Conservation (phyloP, 2,113 vertebrate genomes). For the Aptenodytes forsteri region DNA sequence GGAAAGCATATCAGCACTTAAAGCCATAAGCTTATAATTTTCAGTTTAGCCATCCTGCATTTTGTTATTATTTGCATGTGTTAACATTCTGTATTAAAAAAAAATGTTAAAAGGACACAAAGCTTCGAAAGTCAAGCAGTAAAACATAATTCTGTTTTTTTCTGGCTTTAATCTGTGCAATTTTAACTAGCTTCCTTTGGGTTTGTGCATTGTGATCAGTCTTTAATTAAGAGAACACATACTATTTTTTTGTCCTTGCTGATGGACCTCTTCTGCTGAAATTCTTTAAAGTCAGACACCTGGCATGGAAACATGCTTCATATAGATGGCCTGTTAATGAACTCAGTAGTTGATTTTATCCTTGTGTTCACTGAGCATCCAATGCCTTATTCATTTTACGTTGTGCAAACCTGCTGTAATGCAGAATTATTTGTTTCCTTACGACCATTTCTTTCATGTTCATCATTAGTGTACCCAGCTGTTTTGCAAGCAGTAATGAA, state of each 20-base stretch:
- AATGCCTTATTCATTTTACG: background rate
- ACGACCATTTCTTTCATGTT: background rate
- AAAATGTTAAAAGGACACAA: background rate
- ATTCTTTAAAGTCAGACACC: background rate
- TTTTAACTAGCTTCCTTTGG: background rate
- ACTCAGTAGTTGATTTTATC: background rate
- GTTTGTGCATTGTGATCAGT: background rate
- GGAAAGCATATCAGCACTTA: background rate
- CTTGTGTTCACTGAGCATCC: background rate
- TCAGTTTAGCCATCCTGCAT: background rate
- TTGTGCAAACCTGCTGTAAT: background rate
- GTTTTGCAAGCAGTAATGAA: background rate
- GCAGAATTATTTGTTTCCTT: slow-evolving; percentile 20
- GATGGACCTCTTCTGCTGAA: background rate
- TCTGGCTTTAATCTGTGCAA: background rate
- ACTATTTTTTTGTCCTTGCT: background rate
- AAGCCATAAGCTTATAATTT: background rate
- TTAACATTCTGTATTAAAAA: background rate
- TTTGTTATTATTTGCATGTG: background rate
- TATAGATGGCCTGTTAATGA: background rate
- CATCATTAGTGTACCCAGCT: background rate
- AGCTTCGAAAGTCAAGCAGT: background rate
- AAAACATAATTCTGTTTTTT: background rate
- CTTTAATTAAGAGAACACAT: background rate
- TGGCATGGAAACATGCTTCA: background rate